Evolutionary conservation across 2,888 invertebrate genomes (phyloP), one percentile per base, ranked within the genome.

Genomic region (Dasysyrphus albostriatus): DNA sequence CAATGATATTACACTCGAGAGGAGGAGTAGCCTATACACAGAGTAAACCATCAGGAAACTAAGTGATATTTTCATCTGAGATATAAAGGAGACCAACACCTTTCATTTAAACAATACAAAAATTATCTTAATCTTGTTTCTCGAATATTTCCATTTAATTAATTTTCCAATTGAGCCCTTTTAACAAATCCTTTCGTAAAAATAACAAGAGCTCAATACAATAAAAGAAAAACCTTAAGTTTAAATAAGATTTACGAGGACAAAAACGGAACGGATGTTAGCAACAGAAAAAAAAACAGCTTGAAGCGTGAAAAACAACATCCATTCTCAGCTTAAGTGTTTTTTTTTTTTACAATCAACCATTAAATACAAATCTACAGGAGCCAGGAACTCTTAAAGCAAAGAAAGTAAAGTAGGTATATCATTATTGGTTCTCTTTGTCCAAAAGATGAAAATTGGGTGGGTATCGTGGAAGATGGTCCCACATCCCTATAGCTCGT

Each of bases 171-270:
- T 74, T 70, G 58, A 77, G 56, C 51, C 24, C 72, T 37, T 67
- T 61, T 69, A 63, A 63, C 69, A 79, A 83, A 83, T 74, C 67
- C 74, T 42, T 24, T 54, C 32, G 24, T 9, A 49, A 59, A 59
- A 82, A 69, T 16, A 39, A 56, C 34, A 58, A 34, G n/a, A 42
- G 19, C 56, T 37, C 54, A 59, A 72, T 59, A 82, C 72, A 65
- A 82, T 34, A 61, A 73, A 78, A 61, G 29, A 77, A 65, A 65
- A 56, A 70, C 19, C 51, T 72, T 29, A 83, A 83, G 74, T 70
- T 79, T 79, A 74, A 83, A 79, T 65, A 83, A 79, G 74, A 83
- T 83, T 83, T 74, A 83, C 79, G 79, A 83, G 34, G 63, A 75
- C 83, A 74, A 81, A 65, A 67, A 61, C 44, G 58, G 54, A 47